A percentile compares a stretch with the other conserved stretches of the same genome.
These are phyloP conservation scores for Philotrypesis tridentata DNA, from an alignment of 1,140 invertebrate genomes.

Conservation along the genomic window DNA sequence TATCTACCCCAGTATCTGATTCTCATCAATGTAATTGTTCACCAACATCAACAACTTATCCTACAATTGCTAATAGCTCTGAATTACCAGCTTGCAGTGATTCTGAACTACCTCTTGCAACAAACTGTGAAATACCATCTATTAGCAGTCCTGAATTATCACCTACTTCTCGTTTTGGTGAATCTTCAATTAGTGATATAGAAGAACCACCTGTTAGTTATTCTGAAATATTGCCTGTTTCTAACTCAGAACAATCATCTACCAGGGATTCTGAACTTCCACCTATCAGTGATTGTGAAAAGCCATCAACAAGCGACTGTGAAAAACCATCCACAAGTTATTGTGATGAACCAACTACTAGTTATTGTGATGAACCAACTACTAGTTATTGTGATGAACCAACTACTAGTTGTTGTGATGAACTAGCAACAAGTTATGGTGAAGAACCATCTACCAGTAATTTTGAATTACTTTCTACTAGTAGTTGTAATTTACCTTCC, in stretches of 20 bases:
- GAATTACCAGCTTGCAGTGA: not conserved
- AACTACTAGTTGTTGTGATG: not conserved
- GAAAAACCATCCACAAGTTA: not conserved
- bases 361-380: not conserved
- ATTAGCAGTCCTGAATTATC: constrained; percentile 34
- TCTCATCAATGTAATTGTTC: constrained; percentile 59
- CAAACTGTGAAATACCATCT: constrained; percentile 56
- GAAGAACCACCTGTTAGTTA: not conserved
- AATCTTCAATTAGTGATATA: not conserved
- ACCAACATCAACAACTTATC: constrained; percentile 37
- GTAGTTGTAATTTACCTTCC: constrained; percentile 5
- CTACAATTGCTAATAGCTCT: constrained; percentile 34
- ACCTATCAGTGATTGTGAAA: not conserved
- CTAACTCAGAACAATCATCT: not conserved
- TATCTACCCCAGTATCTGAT: constrained; percentile 76
- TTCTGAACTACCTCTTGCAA: constrained; percentile 51
- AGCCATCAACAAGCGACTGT: not conserved
- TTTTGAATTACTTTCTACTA: constrained; percentile 8
- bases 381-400: not conserved
- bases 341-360: not conserved
- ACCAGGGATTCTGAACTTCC: not conserved
- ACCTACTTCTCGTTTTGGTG: constrained; percentile 32
- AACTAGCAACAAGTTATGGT: not conserved
- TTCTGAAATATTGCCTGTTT: not conserved
- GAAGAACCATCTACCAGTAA: constrained; percentile 42